A percentile compares a stretch with the other conserved stretches of the same genome.
Evolutionary conservation across 2,797 vertebrate species (phyloP).

Genomic region (Silurus lanzhouensis): DNA sequence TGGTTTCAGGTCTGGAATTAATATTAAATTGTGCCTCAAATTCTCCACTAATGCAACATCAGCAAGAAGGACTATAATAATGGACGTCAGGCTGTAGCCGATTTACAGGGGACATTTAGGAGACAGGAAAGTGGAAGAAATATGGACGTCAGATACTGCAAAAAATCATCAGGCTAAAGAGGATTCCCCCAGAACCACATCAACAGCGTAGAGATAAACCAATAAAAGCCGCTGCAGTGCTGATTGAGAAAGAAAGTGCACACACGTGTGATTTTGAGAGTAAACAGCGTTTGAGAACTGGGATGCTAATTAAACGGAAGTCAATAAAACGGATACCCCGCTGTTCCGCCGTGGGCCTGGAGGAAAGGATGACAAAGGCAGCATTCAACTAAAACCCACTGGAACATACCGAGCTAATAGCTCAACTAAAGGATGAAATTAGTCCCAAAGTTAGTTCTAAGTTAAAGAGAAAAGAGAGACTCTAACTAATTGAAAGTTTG

Average conservation of each 20-base stretch:
- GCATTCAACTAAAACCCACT: slow-evolving; percentile 45
- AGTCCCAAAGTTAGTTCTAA: slow-evolving; percentile 52
- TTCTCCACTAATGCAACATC: slow-evolving; percentile 8
- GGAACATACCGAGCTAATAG: slow-evolving; percentile 49
- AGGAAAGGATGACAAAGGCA: slow-evolving; percentile 48
- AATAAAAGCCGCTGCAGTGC: slow-evolving; percentile 33
- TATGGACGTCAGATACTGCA: slow-evolving; percentile 3
- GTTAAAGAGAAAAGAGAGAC: slow-evolving; percentile 40
- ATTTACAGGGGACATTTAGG: slow-evolving; percentile 5
- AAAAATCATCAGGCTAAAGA: slow-evolving; percentile 28
- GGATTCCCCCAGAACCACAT: slow-evolving; percentile 10
- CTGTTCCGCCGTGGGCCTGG: slow-evolving; percentile 48
- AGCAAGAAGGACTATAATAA: slow-evolving; percentile 9
- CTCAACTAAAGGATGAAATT: slow-evolving; percentile 50
- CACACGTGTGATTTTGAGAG: slow-evolving; percentile 36
- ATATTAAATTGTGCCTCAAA: slow-evolving; percentile 14
- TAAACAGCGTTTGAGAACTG: slow-evolving; percentile 62
- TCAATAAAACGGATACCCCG: slow-evolving; percentile 65
- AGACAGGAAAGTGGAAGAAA: slow-evolving; percentile 18
- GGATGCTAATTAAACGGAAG: slow-evolving; percentile 68
- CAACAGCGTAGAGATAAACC: slow-evolving; percentile 33
- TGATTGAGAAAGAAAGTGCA: slow-evolving; percentile 40
- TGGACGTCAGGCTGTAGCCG: neutral
- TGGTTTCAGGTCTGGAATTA: slow-evolving; percentile 6
- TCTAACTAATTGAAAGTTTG: slow-evolving; percentile 79